Percentiles rank a stretch among this genome's conserved stretches.
phyloP scores from a whole-genome alignment of 2,113 vertebrate species.

The Columba livia region DNA sequence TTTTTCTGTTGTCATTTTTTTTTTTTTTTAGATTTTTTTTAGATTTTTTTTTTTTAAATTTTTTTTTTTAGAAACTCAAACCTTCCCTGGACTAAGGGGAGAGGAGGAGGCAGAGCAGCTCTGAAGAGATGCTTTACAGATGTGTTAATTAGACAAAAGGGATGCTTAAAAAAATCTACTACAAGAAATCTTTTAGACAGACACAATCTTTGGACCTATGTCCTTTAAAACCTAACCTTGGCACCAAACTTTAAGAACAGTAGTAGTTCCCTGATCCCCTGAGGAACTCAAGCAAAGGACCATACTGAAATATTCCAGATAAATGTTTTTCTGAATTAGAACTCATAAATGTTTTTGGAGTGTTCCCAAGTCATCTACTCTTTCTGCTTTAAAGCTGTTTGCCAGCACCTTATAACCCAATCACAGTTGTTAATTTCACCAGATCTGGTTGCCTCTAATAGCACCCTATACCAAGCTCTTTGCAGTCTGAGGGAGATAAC shows the following conservation, averaged over 20 bases:
- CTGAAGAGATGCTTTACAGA: not conserved
- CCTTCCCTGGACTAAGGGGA: not conserved
- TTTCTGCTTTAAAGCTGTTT: not conserved
- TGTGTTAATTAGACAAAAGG: not conserved
- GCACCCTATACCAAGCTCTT: not conserved
- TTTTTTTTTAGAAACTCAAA: not conserved
- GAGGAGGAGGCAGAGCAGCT: not conserved
- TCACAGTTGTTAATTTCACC: not conserved
- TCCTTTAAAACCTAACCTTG: not conserved
- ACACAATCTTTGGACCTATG: not conserved
- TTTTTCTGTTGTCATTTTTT: not conserved
- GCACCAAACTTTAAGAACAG: not conserved
- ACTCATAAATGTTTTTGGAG: not conserved
- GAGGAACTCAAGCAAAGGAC: not conserved
- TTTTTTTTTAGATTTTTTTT: not conserved
- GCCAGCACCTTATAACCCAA: not conserved
- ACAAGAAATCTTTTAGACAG: not conserved
- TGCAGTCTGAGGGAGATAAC: not conserved
- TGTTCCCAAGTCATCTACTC: not conserved
- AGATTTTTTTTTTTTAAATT: not conserved
- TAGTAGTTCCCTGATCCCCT: not conserved
- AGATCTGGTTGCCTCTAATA: not conserved
- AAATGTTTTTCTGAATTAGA: not conserved
- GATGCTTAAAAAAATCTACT: not conserved
- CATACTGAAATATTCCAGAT: not conserved